A percentile compares a stretch with the other conserved stretches of the same genome.
phyloP scores from a whole-genome alignment of 2,888 invertebrate genomes.

The Xanthorhoe designata region DNA sequence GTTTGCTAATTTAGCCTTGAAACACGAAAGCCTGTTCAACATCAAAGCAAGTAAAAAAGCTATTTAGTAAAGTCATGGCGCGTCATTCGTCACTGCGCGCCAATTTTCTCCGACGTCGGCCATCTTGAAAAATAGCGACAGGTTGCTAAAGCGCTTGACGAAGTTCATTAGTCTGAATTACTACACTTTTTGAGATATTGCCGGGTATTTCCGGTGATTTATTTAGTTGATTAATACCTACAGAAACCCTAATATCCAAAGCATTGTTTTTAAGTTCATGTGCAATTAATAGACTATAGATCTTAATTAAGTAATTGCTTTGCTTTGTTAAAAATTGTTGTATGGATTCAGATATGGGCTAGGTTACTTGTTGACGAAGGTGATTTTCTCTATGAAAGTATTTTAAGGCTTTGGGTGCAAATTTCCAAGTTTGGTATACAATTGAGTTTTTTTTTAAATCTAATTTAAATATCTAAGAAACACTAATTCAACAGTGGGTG shows the following conservation, averaged over 20 bases:
- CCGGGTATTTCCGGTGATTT: constrained; percentile 12
- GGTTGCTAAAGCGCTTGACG: constrained; percentile 23
- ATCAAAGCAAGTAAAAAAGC: constrained; percentile 2
- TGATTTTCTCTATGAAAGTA: too few species aligned
- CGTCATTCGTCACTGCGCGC: constrained; percentile 22
- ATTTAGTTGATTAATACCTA: constrained; percentile 1
- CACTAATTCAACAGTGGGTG: too few species aligned
- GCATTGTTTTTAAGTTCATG: too few species aligned
- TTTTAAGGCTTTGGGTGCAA: too few species aligned
- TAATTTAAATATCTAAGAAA: too few species aligned
- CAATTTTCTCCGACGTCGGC: constrained; percentile 26
- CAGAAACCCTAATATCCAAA: background rate
- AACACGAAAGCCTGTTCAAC: background rate
- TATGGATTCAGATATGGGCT: too few species aligned
- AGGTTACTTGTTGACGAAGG: too few species aligned
- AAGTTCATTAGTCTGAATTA: constrained; percentile 32
- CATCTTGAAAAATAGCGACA: constrained; percentile 32
- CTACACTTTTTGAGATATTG: constrained; percentile 23
- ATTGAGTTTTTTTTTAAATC: too few species aligned
- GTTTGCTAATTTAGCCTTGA: background rate
- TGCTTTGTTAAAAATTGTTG: too few species aligned
- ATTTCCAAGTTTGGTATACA: too few species aligned
- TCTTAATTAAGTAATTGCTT: too few species aligned
- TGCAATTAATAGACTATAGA: too few species aligned
- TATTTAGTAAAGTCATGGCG: constrained; percentile 16